Conservation (phyloP, 2,797 vertebrate species). For the Prionace glauca region DNA sequence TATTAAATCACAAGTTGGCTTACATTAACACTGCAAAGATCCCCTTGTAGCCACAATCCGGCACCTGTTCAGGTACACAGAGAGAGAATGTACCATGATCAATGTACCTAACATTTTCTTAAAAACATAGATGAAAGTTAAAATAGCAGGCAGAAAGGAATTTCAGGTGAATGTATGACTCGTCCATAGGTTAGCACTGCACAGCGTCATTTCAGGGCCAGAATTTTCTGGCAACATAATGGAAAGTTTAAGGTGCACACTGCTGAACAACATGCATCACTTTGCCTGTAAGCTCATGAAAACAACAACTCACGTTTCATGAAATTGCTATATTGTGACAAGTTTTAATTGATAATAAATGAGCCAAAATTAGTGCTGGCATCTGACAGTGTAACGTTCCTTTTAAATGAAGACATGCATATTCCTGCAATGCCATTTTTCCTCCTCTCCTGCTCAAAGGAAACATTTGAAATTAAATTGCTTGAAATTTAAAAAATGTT, state of each 20-base stretch:
- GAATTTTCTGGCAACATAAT: neutral
- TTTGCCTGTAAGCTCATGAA: neutral
- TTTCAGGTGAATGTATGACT: neutral
- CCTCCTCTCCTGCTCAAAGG: neutral
- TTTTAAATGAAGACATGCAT: neutral
- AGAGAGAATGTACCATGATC: too few relatives aligned
- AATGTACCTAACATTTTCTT: too few relatives aligned
- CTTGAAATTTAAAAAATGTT: neutral
- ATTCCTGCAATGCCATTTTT: neutral
- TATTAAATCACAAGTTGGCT: too few relatives aligned
- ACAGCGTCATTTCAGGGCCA: neutral
- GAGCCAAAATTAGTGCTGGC: neutral
- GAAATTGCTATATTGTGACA: neutral
- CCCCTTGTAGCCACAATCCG: too few relatives aligned
- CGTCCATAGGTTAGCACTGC: neutral
- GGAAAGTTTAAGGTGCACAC: neutral
- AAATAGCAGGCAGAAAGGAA: neutral
- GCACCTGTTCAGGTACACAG: too few relatives aligned
- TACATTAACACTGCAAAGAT: too few relatives aligned
- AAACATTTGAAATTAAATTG: neutral
- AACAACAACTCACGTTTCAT: neutral
- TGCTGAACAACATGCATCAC: neutral
- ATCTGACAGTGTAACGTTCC: neutral
- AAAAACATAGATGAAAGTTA: neutral
- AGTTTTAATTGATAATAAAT: too few relatives aligned